These are phyloP conservation scores for Scrobipalpa costella DNA, from an alignment of 2,888 invertebrate genomes.

Conservation along the genomic window DNA sequence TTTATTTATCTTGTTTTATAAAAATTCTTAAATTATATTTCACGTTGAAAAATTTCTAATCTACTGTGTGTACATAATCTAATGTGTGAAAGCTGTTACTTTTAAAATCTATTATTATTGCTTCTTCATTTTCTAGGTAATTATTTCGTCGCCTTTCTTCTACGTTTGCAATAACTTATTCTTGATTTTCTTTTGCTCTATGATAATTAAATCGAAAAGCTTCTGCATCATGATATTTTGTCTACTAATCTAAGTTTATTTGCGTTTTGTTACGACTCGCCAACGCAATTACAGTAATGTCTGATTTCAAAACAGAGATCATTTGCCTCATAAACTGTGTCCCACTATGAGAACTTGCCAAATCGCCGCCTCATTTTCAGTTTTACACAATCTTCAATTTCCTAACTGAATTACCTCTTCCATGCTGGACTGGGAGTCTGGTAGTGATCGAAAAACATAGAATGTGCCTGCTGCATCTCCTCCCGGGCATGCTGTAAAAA, in stretches of 20 bases:
- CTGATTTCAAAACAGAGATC: conserved; percentile 22
- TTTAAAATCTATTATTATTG: not conserved
- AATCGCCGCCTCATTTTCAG: conserved; percentile 20
- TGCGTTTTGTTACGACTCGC: not conserved
- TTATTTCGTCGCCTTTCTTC: not conserved
- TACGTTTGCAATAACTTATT: no score
- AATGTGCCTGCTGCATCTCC: no score
- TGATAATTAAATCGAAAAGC: not conserved
- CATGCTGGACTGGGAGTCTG: no score
- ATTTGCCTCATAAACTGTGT: conserved; percentile 21
- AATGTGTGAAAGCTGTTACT: no score
- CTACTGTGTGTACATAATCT: no score
- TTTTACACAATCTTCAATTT: conserved; percentile 13
- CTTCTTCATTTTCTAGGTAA: not conserved
- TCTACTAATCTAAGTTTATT: not conserved
- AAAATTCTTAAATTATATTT: not conserved
- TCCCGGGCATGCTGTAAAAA: no score
- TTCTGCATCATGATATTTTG: not conserved
- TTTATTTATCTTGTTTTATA: not conserved
- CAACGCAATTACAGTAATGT: conserved; percentile 2
- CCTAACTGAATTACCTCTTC: not conserved
- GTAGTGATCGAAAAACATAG: no score
- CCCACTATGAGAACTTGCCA: conserved; percentile 16
- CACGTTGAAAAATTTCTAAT: no score
- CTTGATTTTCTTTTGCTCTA: no score